Percentiles rank a stretch among this genome's conserved stretches.
These are phyloP conservation scores for Strongylocentrotus purpuratus DNA, from an alignment of 35 echinoderm and acorn worm species.

Conservation along the genomic window DNA sequence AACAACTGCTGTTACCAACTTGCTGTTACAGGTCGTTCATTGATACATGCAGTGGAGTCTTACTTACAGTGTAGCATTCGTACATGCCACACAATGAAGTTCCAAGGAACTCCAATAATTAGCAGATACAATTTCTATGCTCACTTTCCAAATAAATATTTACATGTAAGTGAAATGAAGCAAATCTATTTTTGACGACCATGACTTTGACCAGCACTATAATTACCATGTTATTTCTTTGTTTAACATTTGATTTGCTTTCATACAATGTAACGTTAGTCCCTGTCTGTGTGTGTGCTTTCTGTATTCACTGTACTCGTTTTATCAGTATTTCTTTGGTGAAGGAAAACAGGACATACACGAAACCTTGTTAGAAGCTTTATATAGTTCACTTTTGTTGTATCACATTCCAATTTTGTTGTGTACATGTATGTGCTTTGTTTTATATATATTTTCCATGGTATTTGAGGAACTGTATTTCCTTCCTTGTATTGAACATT, in stretches of 20 bases:
- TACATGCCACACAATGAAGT: no score
- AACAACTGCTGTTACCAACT: no score
- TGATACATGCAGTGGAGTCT: no score
- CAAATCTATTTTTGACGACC: no score
- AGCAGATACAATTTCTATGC: no score
- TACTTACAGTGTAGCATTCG: no score
- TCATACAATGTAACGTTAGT: neutral
- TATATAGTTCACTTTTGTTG: neutral
- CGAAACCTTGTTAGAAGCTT: neutral
- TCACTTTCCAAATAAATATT: no score
- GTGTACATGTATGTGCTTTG: neutral
- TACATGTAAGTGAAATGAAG: no score
- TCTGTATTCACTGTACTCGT: neutral
- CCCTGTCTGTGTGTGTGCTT: neutral
- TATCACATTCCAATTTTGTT: neutral
- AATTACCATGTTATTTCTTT: neutral
- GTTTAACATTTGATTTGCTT: neutral
- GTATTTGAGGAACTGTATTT: neutral
- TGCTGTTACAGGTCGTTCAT: no score
- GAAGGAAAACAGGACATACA: neutral
- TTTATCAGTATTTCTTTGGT: conserved; percentile 4
- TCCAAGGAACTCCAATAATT: no score
- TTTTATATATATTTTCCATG: neutral
- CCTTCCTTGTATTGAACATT: neutral
- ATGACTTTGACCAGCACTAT: neutral